These are phyloP conservation scores for Campoletis sonorensis DNA, from an alignment of 1,140 invertebrate species.

Conservation along the genomic window DNA sequence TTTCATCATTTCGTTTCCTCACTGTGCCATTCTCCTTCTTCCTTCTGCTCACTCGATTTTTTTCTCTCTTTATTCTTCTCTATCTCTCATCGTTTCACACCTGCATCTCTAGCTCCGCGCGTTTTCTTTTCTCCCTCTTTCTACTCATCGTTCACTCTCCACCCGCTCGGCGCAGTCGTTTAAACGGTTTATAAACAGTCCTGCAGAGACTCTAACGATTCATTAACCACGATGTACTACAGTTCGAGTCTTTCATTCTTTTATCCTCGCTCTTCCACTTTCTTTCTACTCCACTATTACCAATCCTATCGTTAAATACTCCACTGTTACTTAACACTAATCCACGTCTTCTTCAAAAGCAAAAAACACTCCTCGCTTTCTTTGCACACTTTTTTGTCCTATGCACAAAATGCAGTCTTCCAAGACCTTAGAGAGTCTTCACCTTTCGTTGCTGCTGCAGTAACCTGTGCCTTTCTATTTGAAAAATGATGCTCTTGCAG, in stretches of 20 bases:
- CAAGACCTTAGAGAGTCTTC: neutral
- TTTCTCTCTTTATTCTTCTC: neutral
- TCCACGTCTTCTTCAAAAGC: constrained; percentile 32
- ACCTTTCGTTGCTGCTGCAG: neutral
- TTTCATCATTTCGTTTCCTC: constrained; percentile 47
- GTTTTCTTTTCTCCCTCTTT: constrained; percentile 36
- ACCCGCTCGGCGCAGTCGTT: constrained; percentile 58
- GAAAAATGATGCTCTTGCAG: constrained; percentile 1
- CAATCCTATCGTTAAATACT: constrained; percentile 6
- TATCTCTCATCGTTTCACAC: constrained; percentile 17
- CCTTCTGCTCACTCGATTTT: constrained; percentile 28
- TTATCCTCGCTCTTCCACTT: neutral
- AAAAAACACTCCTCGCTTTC: constrained; percentile 1
- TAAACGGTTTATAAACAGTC: constrained; percentile 69
- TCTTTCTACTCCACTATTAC: neutral
- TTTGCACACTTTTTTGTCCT: neutral
- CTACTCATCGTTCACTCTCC: constrained; percentile 44
- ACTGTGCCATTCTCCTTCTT: constrained; percentile 34
- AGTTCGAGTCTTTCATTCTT: constrained; percentile 36
- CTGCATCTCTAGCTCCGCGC: neutral
- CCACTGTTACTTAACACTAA: constrained; percentile 1
- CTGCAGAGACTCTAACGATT: constrained; percentile 55
- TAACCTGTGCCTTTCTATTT: neutral
- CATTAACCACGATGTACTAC: constrained; percentile 54
- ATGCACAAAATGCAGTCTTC: neutral